Conservation (phyloP, 1,140 invertebrate genomes). For the Brachionus koreanus region DNA sequence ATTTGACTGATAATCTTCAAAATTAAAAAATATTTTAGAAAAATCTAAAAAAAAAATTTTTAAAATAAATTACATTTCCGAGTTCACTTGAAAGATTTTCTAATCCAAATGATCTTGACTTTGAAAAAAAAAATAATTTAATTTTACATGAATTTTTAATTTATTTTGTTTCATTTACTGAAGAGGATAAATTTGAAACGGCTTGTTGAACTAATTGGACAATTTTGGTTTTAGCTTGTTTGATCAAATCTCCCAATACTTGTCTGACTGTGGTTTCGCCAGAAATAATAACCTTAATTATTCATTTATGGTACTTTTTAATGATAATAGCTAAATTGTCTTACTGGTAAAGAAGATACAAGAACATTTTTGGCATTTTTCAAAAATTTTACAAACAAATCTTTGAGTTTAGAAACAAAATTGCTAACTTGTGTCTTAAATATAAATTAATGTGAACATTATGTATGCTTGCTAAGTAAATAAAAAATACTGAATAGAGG, state of each 20-base stretch:
- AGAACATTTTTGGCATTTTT: not conserved
- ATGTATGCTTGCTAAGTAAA: not conserved
- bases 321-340: not conserved
- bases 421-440: not conserved
- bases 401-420: not conserved
- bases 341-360: not conserved
- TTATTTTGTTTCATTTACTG: not conserved
- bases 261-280: not conserved
- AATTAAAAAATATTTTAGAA: not conserved
- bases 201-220: constrained; percentile 17
- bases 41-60: not conserved
- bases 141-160: not conserved
- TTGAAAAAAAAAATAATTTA: not conserved
- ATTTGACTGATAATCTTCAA: constrained; percentile 1
- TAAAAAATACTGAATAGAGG: not conserved
- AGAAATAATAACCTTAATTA: not conserved
- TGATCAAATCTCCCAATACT: not conserved
- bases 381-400: not conserved
- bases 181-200: not conserved
- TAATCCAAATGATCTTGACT: constrained; percentile 6
- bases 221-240: not conserved
- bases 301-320: not conserved
- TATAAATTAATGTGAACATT: not conserved
- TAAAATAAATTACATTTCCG: not conserved
- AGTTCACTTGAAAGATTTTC: not conserved